phyloP scores from a whole-genome alignment of 2,113 vertebrate genomes.

The Picathartes gymnocephalus region DNA sequence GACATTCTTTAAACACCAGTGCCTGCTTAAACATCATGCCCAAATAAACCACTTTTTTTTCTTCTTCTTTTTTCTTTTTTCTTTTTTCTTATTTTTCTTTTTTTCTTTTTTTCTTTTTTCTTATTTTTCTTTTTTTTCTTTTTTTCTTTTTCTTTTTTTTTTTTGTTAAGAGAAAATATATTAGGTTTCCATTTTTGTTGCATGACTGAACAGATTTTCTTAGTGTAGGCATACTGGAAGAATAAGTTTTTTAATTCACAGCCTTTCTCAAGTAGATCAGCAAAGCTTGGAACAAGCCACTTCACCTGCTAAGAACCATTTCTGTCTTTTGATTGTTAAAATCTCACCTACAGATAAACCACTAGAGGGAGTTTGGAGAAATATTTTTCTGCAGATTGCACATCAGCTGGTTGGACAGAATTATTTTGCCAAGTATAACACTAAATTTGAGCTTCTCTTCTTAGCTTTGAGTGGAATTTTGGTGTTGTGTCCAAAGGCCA shows the following conservation, averaged over 20 bases:
- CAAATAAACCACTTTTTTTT: background rate
- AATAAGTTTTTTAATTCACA: background rate
- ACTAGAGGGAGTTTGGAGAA: constrained; percentile 12
- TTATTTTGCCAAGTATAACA: background rate
- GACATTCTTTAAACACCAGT: background rate
- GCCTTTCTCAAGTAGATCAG: background rate
- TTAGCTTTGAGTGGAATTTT: background rate
- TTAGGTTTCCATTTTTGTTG: background rate
- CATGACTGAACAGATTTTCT: background rate
- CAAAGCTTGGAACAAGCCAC: background rate
- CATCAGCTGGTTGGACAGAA: background rate
- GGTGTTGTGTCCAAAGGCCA: background rate
- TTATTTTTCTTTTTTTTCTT: background rate
- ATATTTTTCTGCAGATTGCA: background rate
- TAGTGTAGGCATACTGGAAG: background rate
- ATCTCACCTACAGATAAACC: background rate
- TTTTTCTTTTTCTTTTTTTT: too few species aligned
- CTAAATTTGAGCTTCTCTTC: background rate
- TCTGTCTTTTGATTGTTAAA: background rate
- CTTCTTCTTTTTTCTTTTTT: accelerated
- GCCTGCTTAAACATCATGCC: background rate
- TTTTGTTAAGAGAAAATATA: background rate
- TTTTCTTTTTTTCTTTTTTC: too few species aligned
- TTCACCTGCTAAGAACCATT: background rate
- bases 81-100: too few species aligned